phyloP scores from a whole-genome alignment of 2,888 invertebrate genomes.

The Ceraclea dissimilis region DNA sequence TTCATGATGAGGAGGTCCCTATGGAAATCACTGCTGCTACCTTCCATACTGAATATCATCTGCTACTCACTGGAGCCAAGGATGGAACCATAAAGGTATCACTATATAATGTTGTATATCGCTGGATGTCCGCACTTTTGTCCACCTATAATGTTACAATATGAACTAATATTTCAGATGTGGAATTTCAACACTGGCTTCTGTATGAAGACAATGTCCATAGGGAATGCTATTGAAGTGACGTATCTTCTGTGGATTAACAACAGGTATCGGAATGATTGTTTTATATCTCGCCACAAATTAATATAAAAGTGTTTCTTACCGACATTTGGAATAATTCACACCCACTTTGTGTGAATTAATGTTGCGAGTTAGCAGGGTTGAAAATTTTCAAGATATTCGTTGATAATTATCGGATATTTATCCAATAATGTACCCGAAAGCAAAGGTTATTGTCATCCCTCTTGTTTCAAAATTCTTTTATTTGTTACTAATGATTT shows the following conservation, averaged over 20 bases:
- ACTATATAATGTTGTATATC: background rate
- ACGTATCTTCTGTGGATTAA: conserved; percentile 53
- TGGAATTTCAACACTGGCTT: conserved; percentile 82
- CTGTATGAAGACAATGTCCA: conserved; percentile 60
- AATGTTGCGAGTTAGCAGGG: too few species aligned
- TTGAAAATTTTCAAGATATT: too few species aligned
- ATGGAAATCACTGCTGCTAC: conserved; percentile 71
- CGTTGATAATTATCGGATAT: too few species aligned
- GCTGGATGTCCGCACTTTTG: background rate
- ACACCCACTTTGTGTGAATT: too few species aligned
- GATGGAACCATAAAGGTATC: conserved; percentile 64
- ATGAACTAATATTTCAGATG: conserved; percentile 37
- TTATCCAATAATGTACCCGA: too few species aligned
- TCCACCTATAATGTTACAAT: background rate
- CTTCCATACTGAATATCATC: conserved; percentile 66
- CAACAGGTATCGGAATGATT: conserved; percentile 37
- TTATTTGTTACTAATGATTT: too few species aligned
- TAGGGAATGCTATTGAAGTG: conserved; percentile 53
- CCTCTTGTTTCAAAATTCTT: too few species aligned
- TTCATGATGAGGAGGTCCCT: conserved; percentile 58
- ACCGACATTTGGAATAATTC: too few species aligned
- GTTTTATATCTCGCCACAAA: too few species aligned
- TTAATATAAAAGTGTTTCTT: too few species aligned
- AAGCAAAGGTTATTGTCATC: too few species aligned
- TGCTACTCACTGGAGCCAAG: conserved; percentile 69